Conservation (phyloP, 1,140 invertebrate genomes). For the Cyphomyrmex costatus region DNA sequence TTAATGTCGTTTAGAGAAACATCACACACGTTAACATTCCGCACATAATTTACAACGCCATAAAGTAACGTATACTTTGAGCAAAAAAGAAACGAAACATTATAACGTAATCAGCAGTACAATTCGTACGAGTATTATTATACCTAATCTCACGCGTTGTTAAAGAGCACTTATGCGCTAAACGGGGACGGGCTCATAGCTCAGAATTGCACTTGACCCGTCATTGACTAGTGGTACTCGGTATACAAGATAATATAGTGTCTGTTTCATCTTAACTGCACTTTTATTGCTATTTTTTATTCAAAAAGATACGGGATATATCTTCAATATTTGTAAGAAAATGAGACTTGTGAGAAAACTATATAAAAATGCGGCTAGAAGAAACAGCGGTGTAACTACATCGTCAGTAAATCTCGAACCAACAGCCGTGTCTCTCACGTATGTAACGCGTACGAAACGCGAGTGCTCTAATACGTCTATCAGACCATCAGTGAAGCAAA, state of each 20-base stretch:
- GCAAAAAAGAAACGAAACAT: conserved; percentile 74
- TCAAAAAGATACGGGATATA: neutral
- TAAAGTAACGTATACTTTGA: conserved; percentile 77
- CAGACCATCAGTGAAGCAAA: conserved; percentile 22
- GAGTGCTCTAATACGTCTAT: conserved; percentile 30
- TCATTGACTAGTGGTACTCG: conserved; percentile 77
- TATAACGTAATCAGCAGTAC: conserved; percentile 66
- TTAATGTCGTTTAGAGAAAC: conserved; percentile 70
- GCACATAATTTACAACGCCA: conserved; percentile 65
- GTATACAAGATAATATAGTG: conserved; percentile 54
- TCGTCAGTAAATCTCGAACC: conserved; percentile 69
- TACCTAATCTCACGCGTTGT: conserved; percentile 73
- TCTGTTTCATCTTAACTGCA: conserved; percentile 40
- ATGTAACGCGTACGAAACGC: conserved; percentile 23
- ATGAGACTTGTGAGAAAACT: neutral
- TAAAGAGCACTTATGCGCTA: conserved; percentile 77
- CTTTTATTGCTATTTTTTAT: conserved; percentile 2
- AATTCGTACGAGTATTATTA: conserved; percentile 64
- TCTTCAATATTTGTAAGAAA: neutral
- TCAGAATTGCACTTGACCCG: conserved; percentile 75
- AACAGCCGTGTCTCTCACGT: conserved; percentile 46
- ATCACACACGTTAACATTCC: conserved; percentile 75
- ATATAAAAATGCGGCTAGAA: conserved; percentile 24
- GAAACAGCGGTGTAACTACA: conserved; percentile 59
- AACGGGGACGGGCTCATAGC: conserved; percentile 64